Percentiles rank a stretch among this genome's conserved stretches.
Conservation (phyloP, 2,888 invertebrate species). For the Idaea straminata region DNA sequence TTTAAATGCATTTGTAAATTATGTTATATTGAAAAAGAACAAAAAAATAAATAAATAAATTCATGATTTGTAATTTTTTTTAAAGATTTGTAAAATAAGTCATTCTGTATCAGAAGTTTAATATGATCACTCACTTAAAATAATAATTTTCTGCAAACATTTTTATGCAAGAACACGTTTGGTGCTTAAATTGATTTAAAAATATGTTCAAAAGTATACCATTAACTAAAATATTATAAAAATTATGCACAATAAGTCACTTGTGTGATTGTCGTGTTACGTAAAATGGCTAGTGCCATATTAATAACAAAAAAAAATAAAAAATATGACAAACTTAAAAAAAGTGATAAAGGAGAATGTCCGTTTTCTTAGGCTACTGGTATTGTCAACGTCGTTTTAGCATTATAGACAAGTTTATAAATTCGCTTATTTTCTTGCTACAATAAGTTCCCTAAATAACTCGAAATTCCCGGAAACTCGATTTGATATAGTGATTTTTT, state of each 20-base stretch:
- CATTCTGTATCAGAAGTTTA: too few species aligned
- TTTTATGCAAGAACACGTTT: background rate
- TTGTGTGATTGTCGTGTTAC: conserved; percentile 53
- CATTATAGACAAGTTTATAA: conserved; percentile 28
- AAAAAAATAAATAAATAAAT: too few species aligned
- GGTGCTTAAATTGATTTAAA: background rate
- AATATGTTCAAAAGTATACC: conserved; percentile 23
- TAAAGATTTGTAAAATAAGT: too few species aligned
- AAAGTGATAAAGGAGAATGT: conserved; percentile 57
- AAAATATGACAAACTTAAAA: conserved; percentile 76
- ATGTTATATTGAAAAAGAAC: too few species aligned
- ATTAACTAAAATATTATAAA: conserved; percentile 32
- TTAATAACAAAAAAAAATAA: conserved; percentile 61
- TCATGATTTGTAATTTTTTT: too few species aligned
- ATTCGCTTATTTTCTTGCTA: too few species aligned
- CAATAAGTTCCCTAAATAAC: too few species aligned
- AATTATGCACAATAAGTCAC: conserved; percentile 57
- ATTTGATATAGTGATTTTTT: too few species aligned
- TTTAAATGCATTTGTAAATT: too few species aligned
- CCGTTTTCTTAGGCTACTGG: conserved; percentile 24
- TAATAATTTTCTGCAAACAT: background rate
- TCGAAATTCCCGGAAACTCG: too few species aligned
- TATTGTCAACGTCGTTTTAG: conserved; percentile 51
- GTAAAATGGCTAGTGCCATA: conserved; percentile 74
- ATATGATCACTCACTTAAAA: too few species aligned